A percentile compares a stretch with the other conserved stretches of the same genome.
phyloP scores from a whole-genome alignment of 2,797 vertebrate genomes.

The Taeniopygia guttata region DNA sequence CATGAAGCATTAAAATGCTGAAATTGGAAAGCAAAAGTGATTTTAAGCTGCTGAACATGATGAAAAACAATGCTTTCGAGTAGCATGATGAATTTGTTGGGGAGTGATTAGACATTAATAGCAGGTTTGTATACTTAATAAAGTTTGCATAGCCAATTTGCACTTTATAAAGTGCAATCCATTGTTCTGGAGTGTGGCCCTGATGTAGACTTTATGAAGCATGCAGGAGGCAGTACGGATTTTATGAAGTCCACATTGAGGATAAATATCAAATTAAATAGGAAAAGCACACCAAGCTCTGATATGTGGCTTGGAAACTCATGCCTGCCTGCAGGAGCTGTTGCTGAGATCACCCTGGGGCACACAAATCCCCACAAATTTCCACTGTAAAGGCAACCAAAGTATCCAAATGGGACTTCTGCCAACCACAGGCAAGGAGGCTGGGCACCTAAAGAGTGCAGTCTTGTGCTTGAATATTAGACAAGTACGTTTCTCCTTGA shows the following conservation, averaged over 20 bases:
- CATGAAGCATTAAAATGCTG: background rate
- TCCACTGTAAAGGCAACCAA: background rate
- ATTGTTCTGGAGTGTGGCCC: constrained; percentile 3
- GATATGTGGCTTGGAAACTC: background rate
- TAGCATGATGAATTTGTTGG: background rate
- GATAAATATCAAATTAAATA: background rate
- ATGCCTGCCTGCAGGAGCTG: background rate
- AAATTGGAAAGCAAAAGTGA: background rate
- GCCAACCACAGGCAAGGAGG: rapidly evolving
- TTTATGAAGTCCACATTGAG: constrained; percentile 2
- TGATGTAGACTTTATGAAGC: background rate
- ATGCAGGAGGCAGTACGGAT: background rate
- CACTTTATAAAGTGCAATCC: constrained; percentile 20
- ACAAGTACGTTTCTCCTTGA: background rate
- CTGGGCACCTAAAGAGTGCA: too few species aligned
- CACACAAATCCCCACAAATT: background rate
- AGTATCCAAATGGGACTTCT: background rate
- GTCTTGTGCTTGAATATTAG: background rate
- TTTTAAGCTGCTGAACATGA: background rate
- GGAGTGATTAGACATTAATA: background rate
- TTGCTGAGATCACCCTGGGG: background rate
- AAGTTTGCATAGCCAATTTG: constrained; percentile 33
- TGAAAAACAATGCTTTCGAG: background rate
- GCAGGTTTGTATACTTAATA: background rate
- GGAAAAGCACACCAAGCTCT: background rate